Evolutionary conservation across 2,888 invertebrate genomes (phyloP).

Genomic region (Aquatica leii): DNA sequence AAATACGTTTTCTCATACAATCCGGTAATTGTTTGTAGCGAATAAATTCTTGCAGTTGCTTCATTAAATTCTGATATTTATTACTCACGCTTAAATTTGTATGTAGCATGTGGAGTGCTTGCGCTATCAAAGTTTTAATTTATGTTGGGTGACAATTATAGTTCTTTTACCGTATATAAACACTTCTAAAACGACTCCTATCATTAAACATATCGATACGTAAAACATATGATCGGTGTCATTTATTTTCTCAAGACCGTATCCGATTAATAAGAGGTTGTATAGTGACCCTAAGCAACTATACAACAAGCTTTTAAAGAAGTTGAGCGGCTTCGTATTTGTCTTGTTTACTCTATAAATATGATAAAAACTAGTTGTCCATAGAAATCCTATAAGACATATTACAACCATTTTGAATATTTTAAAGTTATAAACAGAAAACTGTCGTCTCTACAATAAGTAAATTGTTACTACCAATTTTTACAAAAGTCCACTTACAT

Average conservation of each 20-base stretch:
- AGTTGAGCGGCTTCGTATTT: no score
- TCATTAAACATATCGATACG: constrained; percentile 28
- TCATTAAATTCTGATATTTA: constrained; percentile 49
- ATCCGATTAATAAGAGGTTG: constrained; percentile 24
- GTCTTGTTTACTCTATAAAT: neutral
- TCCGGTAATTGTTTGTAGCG: constrained; percentile 59
- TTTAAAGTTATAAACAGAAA: constrained; percentile 35
- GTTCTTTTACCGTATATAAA: constrained; percentile 30
- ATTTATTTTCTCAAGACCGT: constrained; percentile 13
- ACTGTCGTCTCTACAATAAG: constrained; percentile 29
- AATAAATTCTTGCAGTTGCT: constrained; percentile 60
- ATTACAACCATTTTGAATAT: constrained; percentile 28
- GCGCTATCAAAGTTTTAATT: constrained; percentile 29
- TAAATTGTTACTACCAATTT: no score
- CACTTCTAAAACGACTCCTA: constrained; percentile 35
- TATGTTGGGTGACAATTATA: neutral
- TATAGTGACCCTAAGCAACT: constrained; percentile 23
- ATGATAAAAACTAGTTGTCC: constrained; percentile 30
- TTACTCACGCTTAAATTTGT: constrained; percentile 45
- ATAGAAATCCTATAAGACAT: constrained; percentile 32
- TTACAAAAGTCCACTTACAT: constrained; percentile 48
- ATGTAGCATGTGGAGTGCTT: constrained; percentile 47
- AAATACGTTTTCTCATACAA: constrained; percentile 53
- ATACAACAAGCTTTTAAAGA: constrained; percentile 8
- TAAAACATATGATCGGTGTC: constrained; percentile 30